A percentile compares a stretch with the other conserved stretches of the same genome.
phyloP scores from a whole-genome alignment of 53 echinoderm and acorn worm species.

The Paracentrotus lividus region DNA sequence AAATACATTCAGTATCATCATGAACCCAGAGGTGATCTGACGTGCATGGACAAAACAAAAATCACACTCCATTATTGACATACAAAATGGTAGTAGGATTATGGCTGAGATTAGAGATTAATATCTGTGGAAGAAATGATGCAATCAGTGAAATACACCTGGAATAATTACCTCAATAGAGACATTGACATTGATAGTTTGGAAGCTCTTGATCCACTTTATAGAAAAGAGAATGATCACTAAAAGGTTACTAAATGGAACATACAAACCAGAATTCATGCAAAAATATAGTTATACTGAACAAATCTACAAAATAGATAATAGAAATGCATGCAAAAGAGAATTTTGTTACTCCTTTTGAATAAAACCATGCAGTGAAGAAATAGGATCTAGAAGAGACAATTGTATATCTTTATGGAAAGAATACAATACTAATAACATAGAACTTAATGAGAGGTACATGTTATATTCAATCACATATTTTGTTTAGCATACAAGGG shows the following conservation, averaged over 20 bases:
- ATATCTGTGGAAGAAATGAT: neutral
- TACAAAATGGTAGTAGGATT: neutral
- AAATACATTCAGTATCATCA: no score
- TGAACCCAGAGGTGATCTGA: no score
- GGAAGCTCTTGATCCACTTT: constrained; percentile 83
- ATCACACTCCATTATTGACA: neutral
- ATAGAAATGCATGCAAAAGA: neutral
- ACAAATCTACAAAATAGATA: neutral
- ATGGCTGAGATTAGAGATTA: neutral
- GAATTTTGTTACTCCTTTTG: neutral
- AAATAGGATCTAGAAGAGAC: neutral
- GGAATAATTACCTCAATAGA: constrained; percentile 69
- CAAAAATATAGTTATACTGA: neutral
- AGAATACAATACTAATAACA: neutral
- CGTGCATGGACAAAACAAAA: constrained; percentile 5
- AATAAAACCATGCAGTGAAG: neutral
- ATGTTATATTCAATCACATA: neutral
- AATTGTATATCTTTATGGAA: neutral
- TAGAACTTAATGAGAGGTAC: neutral
- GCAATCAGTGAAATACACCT: constrained; percentile 14
- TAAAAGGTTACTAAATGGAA: neutral
- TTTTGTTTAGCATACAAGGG: neutral
- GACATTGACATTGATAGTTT: constrained; percentile 81
- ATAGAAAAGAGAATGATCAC: constrained; percentile 5
- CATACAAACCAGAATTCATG: neutral